phyloP scores from a whole-genome alignment of 2,113 vertebrate species.

The Etheostoma cragini region DNA sequence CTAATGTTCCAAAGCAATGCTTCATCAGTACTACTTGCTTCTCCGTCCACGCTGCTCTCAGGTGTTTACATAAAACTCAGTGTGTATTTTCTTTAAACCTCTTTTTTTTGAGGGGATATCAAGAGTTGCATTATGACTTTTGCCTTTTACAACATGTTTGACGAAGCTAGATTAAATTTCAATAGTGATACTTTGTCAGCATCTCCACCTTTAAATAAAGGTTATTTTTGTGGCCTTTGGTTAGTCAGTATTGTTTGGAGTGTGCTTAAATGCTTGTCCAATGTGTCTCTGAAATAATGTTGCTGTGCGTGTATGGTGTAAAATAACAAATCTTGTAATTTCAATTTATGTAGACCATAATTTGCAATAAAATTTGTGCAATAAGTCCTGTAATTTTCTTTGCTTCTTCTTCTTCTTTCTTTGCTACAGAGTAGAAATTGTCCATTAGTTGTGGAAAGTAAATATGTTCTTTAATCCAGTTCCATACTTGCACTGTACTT shows the following conservation, averaged over 20 bases:
- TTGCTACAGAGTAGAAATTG: not conserved
- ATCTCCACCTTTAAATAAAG: not conserved
- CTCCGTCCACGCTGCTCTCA: slow-evolving; percentile 27
- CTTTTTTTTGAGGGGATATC: not conserved
- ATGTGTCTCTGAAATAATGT: slow-evolving; percentile 16
- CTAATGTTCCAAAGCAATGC: slow-evolving; percentile 20
- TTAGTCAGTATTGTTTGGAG: slow-evolving; percentile 1
- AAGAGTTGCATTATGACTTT: slow-evolving; percentile 11
- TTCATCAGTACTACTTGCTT: slow-evolving; percentile 8
- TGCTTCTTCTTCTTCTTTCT: too few species aligned
- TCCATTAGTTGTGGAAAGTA: not conserved
- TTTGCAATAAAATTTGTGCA: slow-evolving; percentile 36
- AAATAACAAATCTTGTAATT: slow-evolving; percentile 25
- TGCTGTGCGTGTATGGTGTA: slow-evolving; percentile 49
- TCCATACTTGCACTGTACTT: not conserved
- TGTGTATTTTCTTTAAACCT: slow-evolving; percentile 2
- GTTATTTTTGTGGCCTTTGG: not conserved
- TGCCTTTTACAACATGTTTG: not conserved
- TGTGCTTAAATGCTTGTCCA: not conserved
- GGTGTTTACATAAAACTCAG: slow-evolving; percentile 13
- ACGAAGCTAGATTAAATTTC: not conserved
- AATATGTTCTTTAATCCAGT: not conserved
- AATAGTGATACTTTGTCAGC: not conserved
- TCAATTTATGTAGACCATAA: slow-evolving; percentile 21
- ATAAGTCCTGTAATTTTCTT: not conserved